Percentiles rank a stretch among this genome's conserved stretches.
phyloP scores from a whole-genome alignment of 2,888 invertebrate species.

The Aleiodes leptofemur region DNA sequence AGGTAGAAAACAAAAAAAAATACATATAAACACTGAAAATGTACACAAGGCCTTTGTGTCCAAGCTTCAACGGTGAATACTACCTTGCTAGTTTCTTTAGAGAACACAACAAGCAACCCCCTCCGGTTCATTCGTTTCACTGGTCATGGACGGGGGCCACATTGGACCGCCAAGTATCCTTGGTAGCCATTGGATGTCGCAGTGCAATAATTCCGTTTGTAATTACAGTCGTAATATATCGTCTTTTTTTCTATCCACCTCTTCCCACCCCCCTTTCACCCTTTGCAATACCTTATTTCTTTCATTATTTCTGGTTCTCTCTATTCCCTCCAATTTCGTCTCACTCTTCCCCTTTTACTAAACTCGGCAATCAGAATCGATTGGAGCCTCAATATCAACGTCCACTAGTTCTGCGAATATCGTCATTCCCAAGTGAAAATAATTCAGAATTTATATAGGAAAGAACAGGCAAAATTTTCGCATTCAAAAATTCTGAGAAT shows the following conservation, averaged over 20 bases:
- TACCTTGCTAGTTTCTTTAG: constrained; percentile 26
- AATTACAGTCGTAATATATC: constrained; percentile 60
- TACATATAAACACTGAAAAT: constrained; percentile 7
- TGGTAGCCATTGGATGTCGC: constrained; percentile 57
- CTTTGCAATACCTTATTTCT: too few species aligned
- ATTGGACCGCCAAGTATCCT: constrained; percentile 45
- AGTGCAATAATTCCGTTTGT: constrained; percentile 57
- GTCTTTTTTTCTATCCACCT: constrained; percentile 50
- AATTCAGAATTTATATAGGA: too few species aligned
- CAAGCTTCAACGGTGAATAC: constrained; percentile 23
- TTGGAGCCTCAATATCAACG: too few species aligned
- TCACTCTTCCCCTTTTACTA: background rate
- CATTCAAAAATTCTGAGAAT: too few species aligned
- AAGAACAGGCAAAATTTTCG: too few species aligned
- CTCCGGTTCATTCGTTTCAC: constrained; percentile 31
- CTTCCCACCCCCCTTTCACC: background rate
- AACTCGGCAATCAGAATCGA: background rate
- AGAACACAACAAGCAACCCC: constrained; percentile 30
- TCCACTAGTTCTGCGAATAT: too few species aligned
- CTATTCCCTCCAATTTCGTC: background rate
- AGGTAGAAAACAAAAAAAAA: constrained; percentile 12
- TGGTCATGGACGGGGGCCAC: constrained; percentile 26
- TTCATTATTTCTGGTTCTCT: too few species aligned
- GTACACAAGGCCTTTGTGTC: constrained; percentile 19
- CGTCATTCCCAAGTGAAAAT: too few species aligned